Conservation (phyloP, 2,797 vertebrate genomes). For the Zalophus californianus region DNA sequence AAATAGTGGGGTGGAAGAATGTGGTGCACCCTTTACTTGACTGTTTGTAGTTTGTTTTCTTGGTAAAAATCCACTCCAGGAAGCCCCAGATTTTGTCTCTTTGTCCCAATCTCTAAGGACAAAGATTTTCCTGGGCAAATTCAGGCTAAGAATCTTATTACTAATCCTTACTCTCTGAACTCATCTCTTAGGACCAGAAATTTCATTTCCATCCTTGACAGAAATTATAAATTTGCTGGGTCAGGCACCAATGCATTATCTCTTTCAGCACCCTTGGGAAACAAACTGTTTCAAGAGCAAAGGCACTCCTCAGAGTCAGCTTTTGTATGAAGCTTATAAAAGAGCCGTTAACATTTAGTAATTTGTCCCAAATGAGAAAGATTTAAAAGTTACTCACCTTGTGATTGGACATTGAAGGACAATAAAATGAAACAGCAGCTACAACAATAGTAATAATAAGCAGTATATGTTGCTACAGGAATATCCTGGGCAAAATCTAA, state of each 20-base stretch:
- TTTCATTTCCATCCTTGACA: background rate
- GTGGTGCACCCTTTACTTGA: background rate
- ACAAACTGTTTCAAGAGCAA: background rate
- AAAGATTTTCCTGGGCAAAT: background rate
- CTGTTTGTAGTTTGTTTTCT: background rate
- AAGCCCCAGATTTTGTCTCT: background rate
- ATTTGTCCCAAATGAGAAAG: background rate
- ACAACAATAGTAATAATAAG: background rate
- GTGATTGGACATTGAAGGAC: background rate
- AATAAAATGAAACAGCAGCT: background rate
- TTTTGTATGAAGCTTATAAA: background rate
- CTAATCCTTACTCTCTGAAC: background rate
- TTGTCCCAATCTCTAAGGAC: background rate
- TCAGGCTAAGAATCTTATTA: background rate
- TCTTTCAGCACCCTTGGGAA: background rate
- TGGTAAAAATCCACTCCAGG: background rate
- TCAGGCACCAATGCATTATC: background rate
- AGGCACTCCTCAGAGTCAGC: background rate
- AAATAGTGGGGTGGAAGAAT: background rate
- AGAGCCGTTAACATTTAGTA: background rate
- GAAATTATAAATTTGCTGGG: background rate
- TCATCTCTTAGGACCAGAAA: background rate
- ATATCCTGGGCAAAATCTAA: background rate
- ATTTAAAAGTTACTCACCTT: conserved; percentile 21
- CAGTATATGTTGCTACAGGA: background rate